Conservation (phyloP, 2,888 invertebrate genomes). For the Schizotus pectinicornis region DNA sequence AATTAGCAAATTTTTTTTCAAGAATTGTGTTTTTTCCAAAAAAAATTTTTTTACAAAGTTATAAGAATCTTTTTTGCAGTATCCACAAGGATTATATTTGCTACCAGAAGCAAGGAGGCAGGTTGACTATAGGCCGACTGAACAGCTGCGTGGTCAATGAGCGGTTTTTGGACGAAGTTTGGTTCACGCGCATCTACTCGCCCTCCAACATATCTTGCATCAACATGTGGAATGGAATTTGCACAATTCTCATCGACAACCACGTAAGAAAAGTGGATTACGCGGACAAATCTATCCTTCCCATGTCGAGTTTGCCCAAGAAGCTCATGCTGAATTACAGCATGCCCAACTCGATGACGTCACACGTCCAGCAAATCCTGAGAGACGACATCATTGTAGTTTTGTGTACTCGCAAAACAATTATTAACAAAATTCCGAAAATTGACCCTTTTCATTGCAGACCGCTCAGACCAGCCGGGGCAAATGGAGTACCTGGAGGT, state of each 20-base stretch:
- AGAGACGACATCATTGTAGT: slow-evolving; percentile 52
- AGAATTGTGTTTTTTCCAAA: too few relatives aligned
- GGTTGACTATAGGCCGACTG: slow-evolving; percentile 52
- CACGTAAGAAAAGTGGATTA: slow-evolving; percentile 52
- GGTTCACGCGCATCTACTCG: slow-evolving; percentile 55
- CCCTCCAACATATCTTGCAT: slow-evolving; percentile 52
- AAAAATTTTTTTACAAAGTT: too few relatives aligned
- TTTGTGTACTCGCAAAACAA: slow-evolving; percentile 43
- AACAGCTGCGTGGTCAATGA: slow-evolving; percentile 36
- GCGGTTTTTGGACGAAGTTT: slow-evolving; percentile 48
- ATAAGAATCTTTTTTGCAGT: too few relatives aligned
- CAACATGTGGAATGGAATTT: slow-evolving; percentile 54
- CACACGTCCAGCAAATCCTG: slow-evolving; percentile 40
- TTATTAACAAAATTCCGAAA: not conserved
- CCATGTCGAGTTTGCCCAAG: slow-evolving; percentile 37
- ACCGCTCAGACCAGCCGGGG: slow-evolving; percentile 44
- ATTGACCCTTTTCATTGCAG: slow-evolving; percentile 34
- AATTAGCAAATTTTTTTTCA: too few relatives aligned
- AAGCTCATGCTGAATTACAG: slow-evolving; percentile 20
- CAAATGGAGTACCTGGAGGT: slow-evolving; percentile 52
- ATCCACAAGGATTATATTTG: slow-evolving; percentile 53
- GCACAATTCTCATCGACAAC: slow-evolving; percentile 52
- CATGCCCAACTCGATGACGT: slow-evolving; percentile 22
- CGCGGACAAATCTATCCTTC: slow-evolving; percentile 41
- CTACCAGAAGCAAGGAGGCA: slow-evolving; percentile 53